Base-by-base conservation (phyloP, 1,140 invertebrate genomes). In the Parasteatoda tepidariorum region DNA sequence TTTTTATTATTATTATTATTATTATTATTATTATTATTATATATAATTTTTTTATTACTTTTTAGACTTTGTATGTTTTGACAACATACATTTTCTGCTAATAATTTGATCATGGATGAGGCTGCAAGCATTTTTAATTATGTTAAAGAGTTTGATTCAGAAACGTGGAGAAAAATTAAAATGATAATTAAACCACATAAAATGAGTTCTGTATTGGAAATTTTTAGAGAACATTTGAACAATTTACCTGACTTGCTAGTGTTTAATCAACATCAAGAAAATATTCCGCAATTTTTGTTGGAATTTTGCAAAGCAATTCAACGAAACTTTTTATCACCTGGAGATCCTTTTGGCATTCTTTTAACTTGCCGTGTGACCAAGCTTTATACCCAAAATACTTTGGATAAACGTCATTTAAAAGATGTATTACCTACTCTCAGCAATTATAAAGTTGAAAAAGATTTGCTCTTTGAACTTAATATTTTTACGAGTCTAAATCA, bases 401-500 rank as follows among this genome's bases (percentile, higher is more conserved):
- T 71, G 30, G 68, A 71, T 71, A 71, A 71, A 55, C 26, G 68
- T 30, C 68, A 71, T 55, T 55, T 71, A 30, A 5, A 28, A 13
- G 68, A 71, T 71, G 13, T 54, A 28, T 30, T 55, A 18, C 68
- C 68, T 54, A 15, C 13, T 6, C 22, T 71, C 18, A 22, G 18
- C 26, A 71, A 48, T 54, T 71, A 38, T 34, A 41, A 71, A 26
- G 26, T 71, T 13, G 68, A 55, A 71, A 48, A 71, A 55, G 48
- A 71, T 54, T 55, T 71, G 22, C 48, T 31, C 55, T 71, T 71
- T 55, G 68, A 71, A 71, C 2, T 71, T 1, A 71, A 71, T 55
- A 71, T 71, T 28, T 71, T 30, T 71, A 71, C 68, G 7, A 13
- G 9, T 18, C 15, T 71, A 11, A 71, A n/a, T 30, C 68, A 71